Evolutionary conservation across 2,888 invertebrate genomes (phyloP), one percentile per base, ranked within the genome.

Genomic region (Epistrophe eligans): DNA sequence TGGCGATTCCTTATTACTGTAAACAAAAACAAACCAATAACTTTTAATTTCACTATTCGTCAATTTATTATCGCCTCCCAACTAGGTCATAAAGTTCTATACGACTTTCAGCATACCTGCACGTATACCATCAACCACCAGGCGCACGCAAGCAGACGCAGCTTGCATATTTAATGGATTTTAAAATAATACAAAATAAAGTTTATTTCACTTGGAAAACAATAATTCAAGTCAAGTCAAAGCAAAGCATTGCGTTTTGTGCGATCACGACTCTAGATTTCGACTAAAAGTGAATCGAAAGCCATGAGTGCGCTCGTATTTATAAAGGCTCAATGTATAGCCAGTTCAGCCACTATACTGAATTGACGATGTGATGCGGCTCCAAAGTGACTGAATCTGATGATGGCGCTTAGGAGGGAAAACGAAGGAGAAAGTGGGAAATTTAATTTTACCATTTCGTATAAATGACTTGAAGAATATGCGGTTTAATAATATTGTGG

Each of bases 361-460:
- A 62, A 48, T 11, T 17, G 15, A 55, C 28, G 0, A 55, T 32
- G 28, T 55, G 73, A 45, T 55, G 73, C 45, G 52, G 58, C 79
- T 79, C 43, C 28, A 55, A 35, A 40, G 9, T 17, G 11, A 8
- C 64, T 52, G 28, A 28, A 64, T 19, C n/a, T n/a, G 62, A 55
- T 57, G 62, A 64, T 57, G 58, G 57, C 43, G 77, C 45, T 67
- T 88, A 66, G 81, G 77, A 77, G 85, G 87, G 79, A 88, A 88
- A 77, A 79, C 64, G 88, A 85, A 76, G 90, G 92, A 90, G 92
- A 92, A 92, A 92, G 92, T 92, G 91, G 90, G 91, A 91, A 92
- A 90, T 90, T 88, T 77, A 72, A 60, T 89, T 89, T 88, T 89
- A 43, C 89, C 84, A 88, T 84, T 83, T 77, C 67, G 7, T 77